A percentile compares a stretch with the other conserved stretches of the same genome.
Evolutionary conservation across 2,888 invertebrate species (phyloP).

Genomic region (Omphaloscelis lunosa): DNA sequence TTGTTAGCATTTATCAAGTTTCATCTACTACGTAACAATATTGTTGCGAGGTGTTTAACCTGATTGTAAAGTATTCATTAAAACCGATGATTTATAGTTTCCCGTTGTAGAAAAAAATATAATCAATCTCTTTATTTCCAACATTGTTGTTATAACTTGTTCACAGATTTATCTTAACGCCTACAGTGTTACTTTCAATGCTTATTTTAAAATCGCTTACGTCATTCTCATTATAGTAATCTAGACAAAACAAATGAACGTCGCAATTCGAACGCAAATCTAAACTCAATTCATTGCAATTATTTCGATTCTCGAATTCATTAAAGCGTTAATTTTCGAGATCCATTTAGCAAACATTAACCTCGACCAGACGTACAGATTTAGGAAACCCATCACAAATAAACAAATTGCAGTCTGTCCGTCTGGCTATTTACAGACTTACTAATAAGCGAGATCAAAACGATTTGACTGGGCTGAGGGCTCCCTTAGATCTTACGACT

Average conservation of each 20-base stretch:
- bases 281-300: constrained; percentile 20
- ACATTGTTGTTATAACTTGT: background rate
- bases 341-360: constrained; percentile 58
- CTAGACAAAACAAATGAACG: constrained; percentile 15
- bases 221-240: constrained; percentile 4
- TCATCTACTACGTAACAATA: background rate
- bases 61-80: background rate
- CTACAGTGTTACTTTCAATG: background rate
- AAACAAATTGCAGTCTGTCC: constrained; percentile 48
- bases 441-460: constrained; percentile 64
- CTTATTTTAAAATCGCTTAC: background rate
- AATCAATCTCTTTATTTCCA: background rate
- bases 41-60: background rate
- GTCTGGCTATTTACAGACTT: constrained; percentile 60
- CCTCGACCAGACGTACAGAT: constrained; percentile 57
- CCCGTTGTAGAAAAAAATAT: background rate
- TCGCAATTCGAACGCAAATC: background rate
- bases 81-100: constrained; percentile 12
- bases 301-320: constrained; percentile 10
- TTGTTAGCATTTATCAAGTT: background rate
- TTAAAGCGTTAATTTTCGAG: constrained; percentile 35
- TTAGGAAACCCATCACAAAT: constrained; percentile 61
- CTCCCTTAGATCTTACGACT: constrained; percentile 42
- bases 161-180: background rate
- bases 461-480: constrained; percentile 39